Evolutionary conservation across 2,113 vertebrate genomes (phyloP).

Genomic region (Notarius lentiginosus): DNA sequence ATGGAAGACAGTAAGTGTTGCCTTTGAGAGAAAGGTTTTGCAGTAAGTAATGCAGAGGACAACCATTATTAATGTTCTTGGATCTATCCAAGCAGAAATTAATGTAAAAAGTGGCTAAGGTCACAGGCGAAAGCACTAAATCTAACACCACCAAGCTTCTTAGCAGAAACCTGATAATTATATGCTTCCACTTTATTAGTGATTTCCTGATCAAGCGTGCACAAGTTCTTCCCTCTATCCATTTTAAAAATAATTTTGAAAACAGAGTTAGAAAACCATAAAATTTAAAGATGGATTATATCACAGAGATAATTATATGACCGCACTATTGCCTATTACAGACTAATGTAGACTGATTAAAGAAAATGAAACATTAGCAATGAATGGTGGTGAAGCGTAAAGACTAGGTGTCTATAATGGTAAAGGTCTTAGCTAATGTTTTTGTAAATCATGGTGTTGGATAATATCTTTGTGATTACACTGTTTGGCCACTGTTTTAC

Average conservation of each 20-base stretch:
- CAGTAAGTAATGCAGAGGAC: constrained; percentile 46
- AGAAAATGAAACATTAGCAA: constrained; percentile 15
- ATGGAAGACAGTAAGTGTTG: background rate
- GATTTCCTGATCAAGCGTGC: background rate
- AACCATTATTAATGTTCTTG: constrained; percentile 33
- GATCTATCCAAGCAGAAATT: constrained; percentile 33
- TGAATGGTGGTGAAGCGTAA: constrained; percentile 4
- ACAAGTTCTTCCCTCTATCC: constrained; percentile 46
- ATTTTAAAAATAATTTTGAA: constrained; percentile 39
- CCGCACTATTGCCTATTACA: background rate
- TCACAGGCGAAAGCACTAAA: constrained; percentile 39
- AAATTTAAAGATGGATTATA: constrained; percentile 19
- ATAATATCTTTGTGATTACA: background rate
- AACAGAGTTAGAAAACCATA: constrained; percentile 3
- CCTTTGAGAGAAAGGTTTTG: constrained; percentile 8
- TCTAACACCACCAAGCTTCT: constrained; percentile 20
- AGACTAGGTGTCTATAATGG: background rate
- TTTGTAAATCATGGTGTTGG: background rate
- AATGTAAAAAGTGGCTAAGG: constrained; percentile 26
- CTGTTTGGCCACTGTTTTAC: background rate
- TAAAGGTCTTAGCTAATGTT: constrained; percentile 11
- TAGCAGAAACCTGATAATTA: constrained; percentile 40
- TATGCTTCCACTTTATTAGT: constrained; percentile 27
- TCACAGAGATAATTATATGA: no score
- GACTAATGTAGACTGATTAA: background rate